A percentile compares a stretch with the other conserved stretches of the same genome.
Evolutionary conservation across 2,113 vertebrate genomes (phyloP).

Genomic region (Spheniscus mendiculus): DNA sequence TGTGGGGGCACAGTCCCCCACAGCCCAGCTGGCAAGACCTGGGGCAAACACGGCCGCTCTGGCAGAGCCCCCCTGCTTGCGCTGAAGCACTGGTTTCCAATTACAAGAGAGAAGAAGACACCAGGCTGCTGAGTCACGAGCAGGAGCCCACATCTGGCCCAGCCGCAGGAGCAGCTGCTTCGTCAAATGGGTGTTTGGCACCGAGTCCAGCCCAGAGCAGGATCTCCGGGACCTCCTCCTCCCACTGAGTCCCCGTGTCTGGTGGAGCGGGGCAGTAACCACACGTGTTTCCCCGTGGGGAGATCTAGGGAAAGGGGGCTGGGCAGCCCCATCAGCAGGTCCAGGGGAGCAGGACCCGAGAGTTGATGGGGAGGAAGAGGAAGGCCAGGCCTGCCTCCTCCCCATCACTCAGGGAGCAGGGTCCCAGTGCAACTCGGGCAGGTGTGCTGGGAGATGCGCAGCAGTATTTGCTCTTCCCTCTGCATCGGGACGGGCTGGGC

Average conservation of each 20-base stretch:
- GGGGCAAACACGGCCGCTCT: fast-evolving
- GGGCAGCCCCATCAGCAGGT: neutral
- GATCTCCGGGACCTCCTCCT: neutral
- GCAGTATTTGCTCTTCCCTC: neutral
- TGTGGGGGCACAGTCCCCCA: neutral
- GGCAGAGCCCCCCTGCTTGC: neutral
- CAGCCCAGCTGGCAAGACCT: neutral
- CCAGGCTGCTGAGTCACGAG: neutral
- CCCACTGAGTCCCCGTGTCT: neutral
- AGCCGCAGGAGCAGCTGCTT: neutral
- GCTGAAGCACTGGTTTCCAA: neutral
- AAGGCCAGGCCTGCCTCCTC: neutral
- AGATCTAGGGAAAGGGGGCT: neutral
- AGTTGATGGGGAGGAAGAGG: neutral
- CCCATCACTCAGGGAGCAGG: fast-evolving
- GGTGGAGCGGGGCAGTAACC: neutral
- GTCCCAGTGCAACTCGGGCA: neutral
- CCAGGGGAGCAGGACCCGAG: fast-evolving
- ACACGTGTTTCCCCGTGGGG: fast-evolving
- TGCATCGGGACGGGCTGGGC: fast-evolving
- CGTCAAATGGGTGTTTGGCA: neutral
- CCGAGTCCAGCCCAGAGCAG: fast-evolving
- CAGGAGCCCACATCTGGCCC: neutral
- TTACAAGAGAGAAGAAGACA: neutral
- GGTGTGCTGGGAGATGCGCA: neutral